phyloP scores from a whole-genome alignment of 2,888 invertebrate species.

The Cataglyphis altisquamis region DNA sequence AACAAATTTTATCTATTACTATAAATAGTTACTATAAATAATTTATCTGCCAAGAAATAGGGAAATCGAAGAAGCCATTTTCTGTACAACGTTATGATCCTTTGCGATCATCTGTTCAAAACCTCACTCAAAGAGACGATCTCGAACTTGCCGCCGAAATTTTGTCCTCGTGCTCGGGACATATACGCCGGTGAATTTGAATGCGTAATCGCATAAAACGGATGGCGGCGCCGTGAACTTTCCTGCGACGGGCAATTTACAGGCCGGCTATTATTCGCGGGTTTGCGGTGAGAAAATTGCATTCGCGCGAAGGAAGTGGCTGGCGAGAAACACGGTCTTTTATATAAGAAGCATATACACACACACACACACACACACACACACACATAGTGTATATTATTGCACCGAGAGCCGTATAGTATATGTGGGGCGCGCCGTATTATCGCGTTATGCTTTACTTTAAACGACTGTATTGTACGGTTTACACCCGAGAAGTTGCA shows the following conservation, averaged over 20 bases:
- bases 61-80: neutral
- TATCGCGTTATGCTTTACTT: conserved; percentile 73
- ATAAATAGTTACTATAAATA: no score
- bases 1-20: neutral
- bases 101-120: neutral
- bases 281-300: conserved; percentile 72
- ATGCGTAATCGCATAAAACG: conserved; percentile 74
- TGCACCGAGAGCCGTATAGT: neutral
- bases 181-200: neutral
- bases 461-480: conserved; percentile 71
- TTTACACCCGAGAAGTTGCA: conserved; percentile 66
- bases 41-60: neutral
- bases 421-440: conserved; percentile 50
- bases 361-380: neutral
- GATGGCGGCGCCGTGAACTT: conserved; percentile 65
- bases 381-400: neutral
- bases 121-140: neutral
- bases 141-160: neutral
- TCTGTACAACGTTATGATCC: neutral
- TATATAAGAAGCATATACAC: conserved; percentile 22
- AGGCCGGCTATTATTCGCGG: conserved; percentile 31
- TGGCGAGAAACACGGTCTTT: conserved; percentile 5
- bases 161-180: neutral
- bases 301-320: conserved; percentile 69
- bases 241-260: conserved; percentile 64